These are phyloP conservation scores for Aurelia sp. DNA, from an alignment of 30 jellyfish, hydroid and myxozoan genomes.

Conservation along the genomic window DNA sequence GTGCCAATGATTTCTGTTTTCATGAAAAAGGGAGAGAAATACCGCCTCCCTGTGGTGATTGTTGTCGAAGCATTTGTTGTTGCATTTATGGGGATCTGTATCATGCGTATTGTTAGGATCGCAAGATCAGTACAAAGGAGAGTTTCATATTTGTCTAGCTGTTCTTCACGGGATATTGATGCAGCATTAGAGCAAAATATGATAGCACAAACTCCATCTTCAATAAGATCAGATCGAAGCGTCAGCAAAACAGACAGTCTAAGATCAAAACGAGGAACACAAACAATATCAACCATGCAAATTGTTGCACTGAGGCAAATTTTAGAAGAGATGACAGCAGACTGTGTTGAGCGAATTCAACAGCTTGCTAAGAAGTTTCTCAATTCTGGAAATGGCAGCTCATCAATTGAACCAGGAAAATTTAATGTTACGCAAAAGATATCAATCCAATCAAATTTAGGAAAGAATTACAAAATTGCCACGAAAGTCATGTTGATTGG, in stretches of 20 bases:
- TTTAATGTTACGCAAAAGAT: neutral
- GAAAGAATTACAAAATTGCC: slow-evolving; percentile 21
- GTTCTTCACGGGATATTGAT: slow-evolving; percentile 5
- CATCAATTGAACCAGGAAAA: slow-evolving; percentile 55
- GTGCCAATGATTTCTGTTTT: slow-evolving; percentile 54
- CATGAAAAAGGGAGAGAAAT: slow-evolving; percentile 21
- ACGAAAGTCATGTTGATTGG: slow-evolving; percentile 78
- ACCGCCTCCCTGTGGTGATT: slow-evolving; percentile 60
- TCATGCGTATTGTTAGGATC: neutral
- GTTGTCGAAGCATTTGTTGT: slow-evolving; percentile 22
- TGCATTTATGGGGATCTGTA: neutral
- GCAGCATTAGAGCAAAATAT: slow-evolving; percentile 22
- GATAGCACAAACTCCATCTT: neutral
- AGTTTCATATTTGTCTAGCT: slow-evolving; percentile 40
- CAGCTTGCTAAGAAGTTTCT: slow-evolving; percentile 41
- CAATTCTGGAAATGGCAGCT: slow-evolving; percentile 63
- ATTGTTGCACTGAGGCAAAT: slow-evolving; percentile 48
- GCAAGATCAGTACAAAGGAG: slow-evolving; percentile 41
- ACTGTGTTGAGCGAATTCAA: slow-evolving; percentile 39
- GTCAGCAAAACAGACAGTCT: neutral
- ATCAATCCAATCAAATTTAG: slow-evolving; percentile 15
- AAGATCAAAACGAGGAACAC: slow-evolving; percentile 8
- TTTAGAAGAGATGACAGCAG: slow-evolving; percentile 53
- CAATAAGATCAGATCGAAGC: neutral
- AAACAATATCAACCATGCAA: slow-evolving; percentile 17